Evolutionary conservation across 2,888 invertebrate species (phyloP).

Genomic region (Agrotis segetum): DNA sequence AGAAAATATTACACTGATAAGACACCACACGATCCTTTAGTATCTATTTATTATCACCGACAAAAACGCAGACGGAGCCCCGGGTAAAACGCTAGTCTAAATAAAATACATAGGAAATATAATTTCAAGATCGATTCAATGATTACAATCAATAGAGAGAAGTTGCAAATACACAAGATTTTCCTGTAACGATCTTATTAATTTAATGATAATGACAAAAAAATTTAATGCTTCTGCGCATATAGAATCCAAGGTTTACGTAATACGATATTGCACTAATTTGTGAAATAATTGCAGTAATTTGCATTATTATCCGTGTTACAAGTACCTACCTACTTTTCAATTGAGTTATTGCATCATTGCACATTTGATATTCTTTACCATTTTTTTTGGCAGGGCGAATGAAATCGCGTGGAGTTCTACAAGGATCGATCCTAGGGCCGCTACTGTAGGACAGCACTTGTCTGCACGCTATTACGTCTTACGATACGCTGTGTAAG

Average conservation of each 20-base stretch:
- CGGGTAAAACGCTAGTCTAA: not conserved
- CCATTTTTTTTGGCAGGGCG: not conserved
- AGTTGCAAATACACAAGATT: not conserved
- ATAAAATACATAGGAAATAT: not conserved
- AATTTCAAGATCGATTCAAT: not conserved
- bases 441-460: not conserved
- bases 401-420: not conserved
- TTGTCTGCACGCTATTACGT: too few relatives aligned
- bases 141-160: too few relatives aligned
- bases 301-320: constrained; percentile 20
- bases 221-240: constrained; percentile 6
- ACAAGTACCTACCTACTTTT: not conserved
- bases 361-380: not conserved
- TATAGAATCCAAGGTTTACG: constrained; percentile 11
- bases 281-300: not conserved
- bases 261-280: constrained; percentile 1
- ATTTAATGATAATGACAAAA: constrained; percentile 1
- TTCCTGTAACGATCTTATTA: not conserved
- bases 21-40: not conserved
- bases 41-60: not conserved
- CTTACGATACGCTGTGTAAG: too few relatives aligned
- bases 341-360: not conserved
- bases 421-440: not conserved
- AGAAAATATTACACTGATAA: not conserved
- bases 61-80: not conserved